Percentiles rank a stretch among this genome's conserved stretches.
Evolutionary conservation across 1,140 invertebrate genomes (phyloP).

Genomic region (Augochlora pura): DNA sequence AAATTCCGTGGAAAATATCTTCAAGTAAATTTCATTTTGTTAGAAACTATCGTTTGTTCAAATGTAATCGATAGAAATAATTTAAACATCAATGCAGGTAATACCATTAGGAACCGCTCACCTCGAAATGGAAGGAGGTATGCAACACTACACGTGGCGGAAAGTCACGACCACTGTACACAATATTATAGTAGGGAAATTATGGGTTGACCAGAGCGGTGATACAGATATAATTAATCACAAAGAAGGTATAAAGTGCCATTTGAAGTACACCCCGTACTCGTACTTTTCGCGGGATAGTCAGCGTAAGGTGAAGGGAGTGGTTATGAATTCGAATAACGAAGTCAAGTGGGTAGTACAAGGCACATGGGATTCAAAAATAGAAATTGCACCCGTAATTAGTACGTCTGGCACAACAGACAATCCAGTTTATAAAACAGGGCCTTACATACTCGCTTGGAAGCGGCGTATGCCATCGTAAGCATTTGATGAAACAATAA

Average conservation of each 20-base stretch:
- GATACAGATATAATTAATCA: constrained; percentile 98
- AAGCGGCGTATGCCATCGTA: constrained; percentile 88
- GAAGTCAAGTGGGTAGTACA: constrained; percentile 91
- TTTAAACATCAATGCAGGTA: constrained; percentile 79
- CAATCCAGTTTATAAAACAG: constrained; percentile 96
- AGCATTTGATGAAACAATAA: constrained; percentile 76
- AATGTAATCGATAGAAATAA: neutral
- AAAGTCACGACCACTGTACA: constrained; percentile 99
- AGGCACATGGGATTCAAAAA: constrained; percentile 97
- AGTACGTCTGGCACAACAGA: constrained; percentile 85
- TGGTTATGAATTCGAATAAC: constrained; percentile 85
- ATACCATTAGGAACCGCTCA: constrained; percentile 94
- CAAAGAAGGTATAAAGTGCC: constrained; percentile 94
- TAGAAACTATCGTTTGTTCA: neutral
- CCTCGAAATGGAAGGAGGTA: constrained; percentile 86
- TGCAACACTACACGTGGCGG: constrained; percentile 97
- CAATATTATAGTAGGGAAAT: constrained; percentile 99
- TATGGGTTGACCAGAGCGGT: constrained; percentile 99
- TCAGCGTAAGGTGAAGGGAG: constrained; percentile 92
- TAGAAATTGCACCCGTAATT: constrained; percentile 95
- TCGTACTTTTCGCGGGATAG: constrained; percentile 98
- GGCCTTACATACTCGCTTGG: constrained; percentile 92
- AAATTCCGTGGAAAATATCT: constrained; percentile 99
- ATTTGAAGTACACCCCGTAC: constrained; percentile 97
- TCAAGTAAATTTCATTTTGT: constrained; percentile 78